Base-by-base conservation (phyloP, 1,140 invertebrate species). In the Stratiolaelaps scimitus region DNA sequence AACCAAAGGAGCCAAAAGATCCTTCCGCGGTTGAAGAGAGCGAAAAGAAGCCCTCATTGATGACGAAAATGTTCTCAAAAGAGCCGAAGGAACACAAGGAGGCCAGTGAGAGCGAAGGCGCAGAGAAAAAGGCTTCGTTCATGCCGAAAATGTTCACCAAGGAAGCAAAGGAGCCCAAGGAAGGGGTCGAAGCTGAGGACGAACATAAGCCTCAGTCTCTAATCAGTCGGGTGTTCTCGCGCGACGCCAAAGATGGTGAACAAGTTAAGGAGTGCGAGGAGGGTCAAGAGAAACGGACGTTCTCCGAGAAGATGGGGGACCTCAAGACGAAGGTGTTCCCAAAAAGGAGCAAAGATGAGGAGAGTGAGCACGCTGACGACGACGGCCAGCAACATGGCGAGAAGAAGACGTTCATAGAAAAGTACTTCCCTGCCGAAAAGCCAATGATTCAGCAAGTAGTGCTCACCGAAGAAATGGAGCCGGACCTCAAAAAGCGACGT, bases 381-480 rank as follows among this genome's bases (percentile, higher is more conserved):
- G 5, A 40, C 34, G 34, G 34, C 34, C 34, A 40, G 10, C 34
- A 40, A 40, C 34, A 40, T 6, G 26, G 26, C 20, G 53, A 60
- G 20, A 60, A 60, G 23, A 60, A 60, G 34, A 29, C 53, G 15
- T 34, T n/a, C 15, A 29, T 60, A 15, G 53, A 60, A 5, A 60
- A 60, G 26, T 60, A 60, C 34, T 60, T 60, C 20, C 53, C 53
- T 26, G 4, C 53, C 15, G 53, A 60, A 23, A 60, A 60, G 26
- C 53, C 53, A 26, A 60, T 60, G 23, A 60, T 60, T 20, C 53
- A 60, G 20, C 53, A 60, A 34, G 26, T 60, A 26, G 53, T 60
- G 13, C 53, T 60, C 53, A 60, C 53, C 13, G 23, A 60, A 60
- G 53, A 60, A 60, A 60, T 60, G 53, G 53, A 60, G 53, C 53